Base-by-base conservation (phyloP, 1,140 invertebrate genomes). In the Brachystomella parvula region DNA sequence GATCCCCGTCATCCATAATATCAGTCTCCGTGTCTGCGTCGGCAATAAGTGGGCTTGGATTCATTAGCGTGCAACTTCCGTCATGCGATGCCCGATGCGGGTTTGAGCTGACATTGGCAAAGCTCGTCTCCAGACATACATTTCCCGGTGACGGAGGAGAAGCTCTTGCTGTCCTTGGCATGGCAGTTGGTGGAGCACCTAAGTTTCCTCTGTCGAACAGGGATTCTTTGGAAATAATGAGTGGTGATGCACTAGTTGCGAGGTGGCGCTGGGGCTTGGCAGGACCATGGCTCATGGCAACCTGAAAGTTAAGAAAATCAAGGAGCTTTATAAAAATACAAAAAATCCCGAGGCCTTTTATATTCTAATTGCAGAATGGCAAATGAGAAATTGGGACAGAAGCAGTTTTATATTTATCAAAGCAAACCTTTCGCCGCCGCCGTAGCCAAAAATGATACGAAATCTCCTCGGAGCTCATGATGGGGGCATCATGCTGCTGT, bases 71-170 rank as follows among this genome's bases (percentile, higher is more conserved):
- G 33, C 71, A 70, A 26, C 49, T 53, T 39, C 35, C 35, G 53
- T 70, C 67, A 1, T 69, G 65, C 3, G 67, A 67, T n/a, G 44
- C n/a, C 26, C 62, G 47, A 77, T 24, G 78, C 77, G 24, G 49
- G 6, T 53, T 53, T 53, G 49, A 24, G 82, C 70, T 80, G 82
- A 64, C 83, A 82, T 58, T 86, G 2, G 87, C 86, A 76, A 89
- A 89, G 71, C 86, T 88, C 1, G 88, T 89, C 76, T 89, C 88
- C 61, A 89, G 77, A 70, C 84, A 87, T 17, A 88, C 69, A 81
- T 80, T 66, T 82, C 83, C 66, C 79, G 83, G 59, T 79, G 81
- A 64, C n/a, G n/a, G n/a, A n/a, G n/a, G n/a, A n/a, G n/a, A n/a
- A n/a, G n/a, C n/a, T n/a, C n/a, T n/a, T n/a, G n/a, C n/a, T n/a